These are phyloP conservation scores for Maniola hyperantus DNA, from an alignment of 2,888 invertebrate genomes.

Conservation along the genomic window DNA sequence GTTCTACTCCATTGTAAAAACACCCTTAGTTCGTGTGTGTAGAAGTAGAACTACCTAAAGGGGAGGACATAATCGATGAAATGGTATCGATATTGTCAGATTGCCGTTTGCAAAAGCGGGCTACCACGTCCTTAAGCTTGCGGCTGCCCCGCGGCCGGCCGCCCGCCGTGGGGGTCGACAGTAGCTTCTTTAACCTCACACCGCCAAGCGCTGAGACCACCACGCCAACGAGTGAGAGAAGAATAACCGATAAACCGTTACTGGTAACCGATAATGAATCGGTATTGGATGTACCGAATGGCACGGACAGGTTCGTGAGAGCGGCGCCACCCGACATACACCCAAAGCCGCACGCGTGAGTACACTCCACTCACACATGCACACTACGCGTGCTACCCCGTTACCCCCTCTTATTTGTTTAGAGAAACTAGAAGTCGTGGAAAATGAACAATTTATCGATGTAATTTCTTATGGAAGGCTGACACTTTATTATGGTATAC, in stretches of 20 bases:
- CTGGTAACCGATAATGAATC: conserved; percentile 33
- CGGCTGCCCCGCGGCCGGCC: conserved; percentile 73
- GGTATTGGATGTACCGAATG: conserved; percentile 29
- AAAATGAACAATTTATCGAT: conserved; percentile 37
- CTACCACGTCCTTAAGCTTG: conserved; percentile 71
- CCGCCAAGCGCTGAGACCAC: conserved; percentile 74
- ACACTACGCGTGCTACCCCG: conserved; percentile 53
- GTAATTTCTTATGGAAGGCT: conserved; percentile 2
- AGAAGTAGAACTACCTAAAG: not conserved
- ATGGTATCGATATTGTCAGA: conserved; percentile 62
- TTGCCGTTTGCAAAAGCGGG: conserved; percentile 77
- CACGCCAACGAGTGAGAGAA: conserved; percentile 61
- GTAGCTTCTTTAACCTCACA: conserved; percentile 70
- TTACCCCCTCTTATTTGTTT: conserved; percentile 29
- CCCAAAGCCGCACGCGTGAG: conserved; percentile 81
- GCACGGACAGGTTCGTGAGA: conserved; percentile 52
- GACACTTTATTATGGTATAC: too few species aligned
- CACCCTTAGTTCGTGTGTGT: not conserved
- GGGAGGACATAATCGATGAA: conserved; percentile 36
- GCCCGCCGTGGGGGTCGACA: conserved; percentile 67
- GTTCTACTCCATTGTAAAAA: conserved; percentile 5
- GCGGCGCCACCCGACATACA: conserved; percentile 68
- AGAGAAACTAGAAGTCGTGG: conserved; percentile 32
- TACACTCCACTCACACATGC: conserved; percentile 57
- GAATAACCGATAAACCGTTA: conserved; percentile 42